Evolutionary conservation across 2,797 vertebrate genomes (phyloP).

Genomic region (Sphenopsis melanotis): DNA sequence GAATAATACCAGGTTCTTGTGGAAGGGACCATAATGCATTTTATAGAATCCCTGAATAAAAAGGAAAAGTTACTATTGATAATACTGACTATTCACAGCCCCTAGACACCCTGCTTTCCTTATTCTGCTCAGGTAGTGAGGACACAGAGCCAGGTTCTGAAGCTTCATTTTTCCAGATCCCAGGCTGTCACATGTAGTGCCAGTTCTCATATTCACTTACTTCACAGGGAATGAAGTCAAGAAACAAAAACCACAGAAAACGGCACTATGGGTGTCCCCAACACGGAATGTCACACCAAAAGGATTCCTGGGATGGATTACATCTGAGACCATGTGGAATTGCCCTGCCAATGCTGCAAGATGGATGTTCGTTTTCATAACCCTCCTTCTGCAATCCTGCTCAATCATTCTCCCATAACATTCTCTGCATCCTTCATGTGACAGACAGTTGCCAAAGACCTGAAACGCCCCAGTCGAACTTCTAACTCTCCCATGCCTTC

Average conservation of each 20-base stretch:
- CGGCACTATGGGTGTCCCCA: neutral
- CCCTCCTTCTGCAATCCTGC: neutral
- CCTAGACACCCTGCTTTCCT: neutral
- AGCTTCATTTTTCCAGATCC: neutral
- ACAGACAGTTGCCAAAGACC: neutral
- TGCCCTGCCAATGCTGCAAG: neutral
- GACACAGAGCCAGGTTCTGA: neutral
- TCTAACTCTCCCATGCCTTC: neutral
- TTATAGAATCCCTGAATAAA: neutral
- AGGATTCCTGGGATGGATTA: neutral
- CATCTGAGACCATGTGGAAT: neutral
- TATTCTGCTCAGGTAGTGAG: neutral
- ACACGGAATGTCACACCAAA: neutral
- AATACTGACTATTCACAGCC: neutral
- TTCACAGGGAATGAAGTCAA: neutral
- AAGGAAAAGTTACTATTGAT: neutral
- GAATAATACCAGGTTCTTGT: rapidly evolving
- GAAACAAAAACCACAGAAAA: neutral
- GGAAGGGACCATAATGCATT: neutral
- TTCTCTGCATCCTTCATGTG: neutral
- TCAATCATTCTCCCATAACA: neutral
- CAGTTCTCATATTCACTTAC: neutral
- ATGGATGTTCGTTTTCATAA: neutral
- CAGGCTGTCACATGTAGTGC: neutral
- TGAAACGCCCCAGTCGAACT: neutral